Evolutionary conservation across 2,113 vertebrate genomes (phyloP).

Genomic region (Platichthys flesus): DNA sequence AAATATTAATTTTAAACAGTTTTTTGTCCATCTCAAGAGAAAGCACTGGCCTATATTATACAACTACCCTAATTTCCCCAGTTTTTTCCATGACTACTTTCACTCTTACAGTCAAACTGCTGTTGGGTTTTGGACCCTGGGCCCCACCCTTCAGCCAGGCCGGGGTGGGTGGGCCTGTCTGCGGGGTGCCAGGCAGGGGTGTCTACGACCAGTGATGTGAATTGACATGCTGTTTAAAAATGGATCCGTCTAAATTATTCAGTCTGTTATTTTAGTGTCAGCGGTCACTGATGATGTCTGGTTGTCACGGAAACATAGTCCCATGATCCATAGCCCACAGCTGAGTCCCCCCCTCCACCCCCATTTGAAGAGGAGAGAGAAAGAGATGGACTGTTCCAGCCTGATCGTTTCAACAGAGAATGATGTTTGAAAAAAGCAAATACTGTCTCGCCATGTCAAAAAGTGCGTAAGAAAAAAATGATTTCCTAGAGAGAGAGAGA

Average conservation of each 20-base stretch:
- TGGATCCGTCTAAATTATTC: conserved; percentile 83
- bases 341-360: conserved; percentile 59
- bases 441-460: conserved; percentile 34
- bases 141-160: conserved; percentile 8
- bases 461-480: neutral
- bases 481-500: neutral
- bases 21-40: conserved; percentile 12
- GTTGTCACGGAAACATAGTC: conserved; percentile 79
- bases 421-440: conserved; percentile 33
- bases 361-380: conserved; percentile 21
- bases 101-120: conserved; percentile 22
- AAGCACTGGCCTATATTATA: conserved; percentile 24
- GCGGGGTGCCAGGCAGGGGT: conserved; percentile 64
- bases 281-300: conserved; percentile 69
- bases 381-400: conserved; percentile 20
- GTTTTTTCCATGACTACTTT: neutral
- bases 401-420: conserved; percentile 51
- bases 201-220: conserved; percentile 70
- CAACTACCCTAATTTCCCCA: neutral
- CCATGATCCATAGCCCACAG: conserved; percentile 65
- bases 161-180: conserved; percentile 69
- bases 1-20: conserved; percentile 33
- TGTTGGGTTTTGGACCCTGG: conserved; percentile 35
- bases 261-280: conserved; percentile 82
- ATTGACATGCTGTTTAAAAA: conserved; percentile 82